These are phyloP conservation scores for Acleris literana DNA, from an alignment of 2,888 invertebrate species.

Conservation along the genomic window DNA sequence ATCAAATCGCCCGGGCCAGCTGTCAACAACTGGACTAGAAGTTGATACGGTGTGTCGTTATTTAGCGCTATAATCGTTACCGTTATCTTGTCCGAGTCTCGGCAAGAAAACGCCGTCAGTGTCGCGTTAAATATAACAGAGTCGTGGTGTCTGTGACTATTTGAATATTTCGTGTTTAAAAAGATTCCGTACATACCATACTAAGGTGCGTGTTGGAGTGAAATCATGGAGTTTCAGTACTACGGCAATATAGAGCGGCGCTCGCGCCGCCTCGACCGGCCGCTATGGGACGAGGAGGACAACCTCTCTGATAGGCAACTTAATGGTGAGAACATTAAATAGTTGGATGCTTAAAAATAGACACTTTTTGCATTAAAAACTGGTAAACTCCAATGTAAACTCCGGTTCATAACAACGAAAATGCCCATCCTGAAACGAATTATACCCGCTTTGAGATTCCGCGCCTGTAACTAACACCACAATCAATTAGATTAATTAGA, in stretches of 20 bases:
- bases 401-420: too few species aligned
- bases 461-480: too few species aligned
- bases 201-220: slow-evolving; percentile 44
- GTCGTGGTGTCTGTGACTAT: slow-evolving; percentile 59
- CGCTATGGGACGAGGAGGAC: slow-evolving; percentile 79
- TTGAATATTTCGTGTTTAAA: slow-evolving; percentile 43
- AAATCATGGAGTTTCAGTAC: slow-evolving; percentile 75
- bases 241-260: slow-evolving; percentile 70
- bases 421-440: too few species aligned
- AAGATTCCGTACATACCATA: slow-evolving; percentile 44
- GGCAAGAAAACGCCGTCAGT: slow-evolving; percentile 68
- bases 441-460: too few species aligned
- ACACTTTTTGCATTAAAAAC: too few species aligned
- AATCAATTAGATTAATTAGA: too few species aligned
- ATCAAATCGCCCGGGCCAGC: slow-evolving; percentile 12
- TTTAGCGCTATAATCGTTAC: slow-evolving; percentile 54
- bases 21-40: slow-evolving; percentile 17
- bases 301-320: slow-evolving; percentile 71
- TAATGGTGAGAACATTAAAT: slow-evolving; percentile 60
- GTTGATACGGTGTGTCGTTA: slow-evolving; percentile 48
- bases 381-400: too few species aligned
- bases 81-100: slow-evolving; percentile 71
- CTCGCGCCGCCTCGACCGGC: slow-evolving; percentile 65
- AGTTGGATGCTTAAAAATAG: too few species aligned
- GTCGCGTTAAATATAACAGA: slow-evolving; percentile 60